Evolutionary conservation across 1,140 invertebrate genomes (phyloP).

Genomic region (Dryas iulia): DNA sequence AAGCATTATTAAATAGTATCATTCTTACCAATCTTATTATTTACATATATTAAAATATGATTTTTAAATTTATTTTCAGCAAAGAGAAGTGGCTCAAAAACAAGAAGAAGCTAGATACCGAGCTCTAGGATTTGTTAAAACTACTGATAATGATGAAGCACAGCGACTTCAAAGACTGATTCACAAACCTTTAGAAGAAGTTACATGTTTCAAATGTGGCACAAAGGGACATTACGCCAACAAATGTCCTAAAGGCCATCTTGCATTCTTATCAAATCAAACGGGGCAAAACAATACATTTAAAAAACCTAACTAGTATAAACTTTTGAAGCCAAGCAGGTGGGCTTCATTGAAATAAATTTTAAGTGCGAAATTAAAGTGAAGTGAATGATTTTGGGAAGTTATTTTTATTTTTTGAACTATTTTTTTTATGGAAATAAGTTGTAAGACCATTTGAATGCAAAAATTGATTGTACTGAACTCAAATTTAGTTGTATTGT

Average conservation of each 20-base stretch:
- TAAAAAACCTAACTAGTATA: constrained; percentile 70
- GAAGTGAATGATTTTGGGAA: neutral
- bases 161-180: constrained; percentile 55
- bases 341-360: constrained; percentile 36
- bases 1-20: too few relatives aligned
- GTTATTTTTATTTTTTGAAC: neutral
- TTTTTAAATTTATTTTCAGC: constrained; percentile 49
- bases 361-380: neutral
- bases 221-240: constrained; percentile 99
- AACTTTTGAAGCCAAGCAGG: constrained; percentile 48
- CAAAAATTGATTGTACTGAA: too few relatives aligned
- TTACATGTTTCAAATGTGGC: constrained; percentile 98
- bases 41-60: too few relatives aligned
- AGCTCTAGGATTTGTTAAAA: constrained; percentile 72
- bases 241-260: constrained; percentile 97
- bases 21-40: too few relatives aligned
- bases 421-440: neutral
- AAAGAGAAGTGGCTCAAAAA: constrained; percentile 74
- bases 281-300: constrained; percentile 48
- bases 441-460: too few relatives aligned
- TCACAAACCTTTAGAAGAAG: constrained; percentile 93
- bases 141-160: constrained; percentile 53
- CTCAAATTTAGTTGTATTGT: too few relatives aligned
- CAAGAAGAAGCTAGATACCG: constrained; percentile 77
- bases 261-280: constrained; percentile 93